phyloP scores from a whole-genome alignment of 35 echinoderm and acorn worm genomes.

The Lytechinus pictus region DNA sequence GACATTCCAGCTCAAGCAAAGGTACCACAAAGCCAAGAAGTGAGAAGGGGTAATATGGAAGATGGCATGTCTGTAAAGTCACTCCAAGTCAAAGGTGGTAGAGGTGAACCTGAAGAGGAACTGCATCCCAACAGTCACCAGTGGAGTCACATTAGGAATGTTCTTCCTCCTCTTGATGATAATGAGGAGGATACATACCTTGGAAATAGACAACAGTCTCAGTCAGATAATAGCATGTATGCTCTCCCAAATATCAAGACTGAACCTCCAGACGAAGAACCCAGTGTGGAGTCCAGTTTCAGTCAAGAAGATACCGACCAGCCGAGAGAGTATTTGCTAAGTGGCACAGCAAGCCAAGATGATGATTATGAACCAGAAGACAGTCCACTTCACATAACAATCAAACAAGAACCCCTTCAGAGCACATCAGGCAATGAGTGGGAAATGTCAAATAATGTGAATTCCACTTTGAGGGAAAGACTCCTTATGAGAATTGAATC shows the following conservation, averaged over 20 bases:
- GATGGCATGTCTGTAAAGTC: not conserved
- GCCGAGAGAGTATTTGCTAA: not conserved
- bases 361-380: not conserved
- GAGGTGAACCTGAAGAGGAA: not conserved
- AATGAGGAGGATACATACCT: not conserved
- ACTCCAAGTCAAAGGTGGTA: not conserved
- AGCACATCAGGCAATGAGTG: not conserved
- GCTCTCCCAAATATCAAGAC: not conserved
- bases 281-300: not conserved
- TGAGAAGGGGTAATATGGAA: not conserved
- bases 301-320: not conserved
- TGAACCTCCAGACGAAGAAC: not conserved
- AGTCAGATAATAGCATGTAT: not conserved
- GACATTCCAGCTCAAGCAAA: not conserved
- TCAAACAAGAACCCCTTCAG: not conserved
- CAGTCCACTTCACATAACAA: not conserved
- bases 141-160: conserved; percentile 28
- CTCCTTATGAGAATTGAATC: not conserved
- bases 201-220: not conserved
- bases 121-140: conserved; percentile 22
- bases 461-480: not conserved
- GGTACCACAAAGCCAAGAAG: not conserved
- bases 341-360: not conserved
- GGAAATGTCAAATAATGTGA: not conserved
- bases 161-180: conserved; percentile 16